Percentiles rank a stretch among this genome's conserved stretches.
Evolutionary conservation across 1,140 invertebrate genomes (phyloP).

Genomic region (Trialeurodes vaporariorum): DNA sequence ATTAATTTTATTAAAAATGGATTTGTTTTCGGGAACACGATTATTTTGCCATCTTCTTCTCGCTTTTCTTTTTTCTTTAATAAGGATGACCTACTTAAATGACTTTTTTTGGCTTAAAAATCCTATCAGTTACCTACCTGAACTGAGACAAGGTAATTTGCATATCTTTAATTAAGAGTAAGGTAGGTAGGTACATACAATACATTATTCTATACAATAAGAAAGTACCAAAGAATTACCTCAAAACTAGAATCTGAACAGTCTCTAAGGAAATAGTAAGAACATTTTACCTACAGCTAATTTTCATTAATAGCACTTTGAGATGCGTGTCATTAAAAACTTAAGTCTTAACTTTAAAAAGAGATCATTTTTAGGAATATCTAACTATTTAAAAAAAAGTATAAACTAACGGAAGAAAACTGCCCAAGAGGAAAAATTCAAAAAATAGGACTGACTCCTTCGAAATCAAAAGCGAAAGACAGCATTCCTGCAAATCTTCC

Average conservation of each 20-base stretch:
- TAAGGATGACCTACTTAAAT: neutral
- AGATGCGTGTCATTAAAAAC: neutral
- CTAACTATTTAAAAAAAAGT: neutral
- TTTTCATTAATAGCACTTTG: neutral
- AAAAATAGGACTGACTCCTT: neutral
- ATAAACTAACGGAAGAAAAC: neutral
- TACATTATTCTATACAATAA: too few relatives aligned
- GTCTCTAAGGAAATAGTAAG: neutral
- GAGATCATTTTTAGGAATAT: neutral
- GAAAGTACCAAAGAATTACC: too few relatives aligned
- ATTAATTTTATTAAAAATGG: too few relatives aligned
- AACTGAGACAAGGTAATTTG: neutral
- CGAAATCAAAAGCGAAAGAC: neutral
- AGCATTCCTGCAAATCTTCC: neutral
- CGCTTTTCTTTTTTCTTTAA: too few relatives aligned
- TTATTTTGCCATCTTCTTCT: too few relatives aligned
- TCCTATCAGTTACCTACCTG: neutral
- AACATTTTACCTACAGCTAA: neutral
- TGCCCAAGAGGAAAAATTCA: neutral
- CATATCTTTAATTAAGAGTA: neutral
- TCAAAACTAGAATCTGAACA: neutral
- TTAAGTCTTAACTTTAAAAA: neutral
- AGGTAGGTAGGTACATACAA: too few relatives aligned
- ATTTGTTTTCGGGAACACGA: too few relatives aligned
- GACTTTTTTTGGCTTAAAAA: neutral